phyloP scores from a whole-genome alignment of 2,888 invertebrate genomes.

The Xylota sylvarum region DNA sequence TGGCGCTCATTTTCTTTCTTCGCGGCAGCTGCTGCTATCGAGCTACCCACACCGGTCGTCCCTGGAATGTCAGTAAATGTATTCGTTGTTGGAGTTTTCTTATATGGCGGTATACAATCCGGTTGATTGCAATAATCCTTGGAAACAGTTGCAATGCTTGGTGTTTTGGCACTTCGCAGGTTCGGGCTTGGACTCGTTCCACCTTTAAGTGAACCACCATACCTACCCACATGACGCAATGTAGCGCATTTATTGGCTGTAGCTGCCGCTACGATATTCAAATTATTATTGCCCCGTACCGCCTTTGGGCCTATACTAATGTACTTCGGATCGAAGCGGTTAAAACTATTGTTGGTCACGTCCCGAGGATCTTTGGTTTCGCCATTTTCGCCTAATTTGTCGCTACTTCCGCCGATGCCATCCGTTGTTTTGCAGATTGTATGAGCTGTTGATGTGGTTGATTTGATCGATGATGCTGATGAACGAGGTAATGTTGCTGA shows the following conservation, averaged over 20 bases:
- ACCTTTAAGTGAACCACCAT: conserved; percentile 83
- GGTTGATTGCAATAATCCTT: conserved; percentile 84
- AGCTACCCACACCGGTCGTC: conserved; percentile 84
- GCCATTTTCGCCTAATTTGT: conserved; percentile 78
- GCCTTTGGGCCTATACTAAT: conserved; percentile 85
- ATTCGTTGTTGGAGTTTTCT: conserved; percentile 81
- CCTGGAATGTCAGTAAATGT: conserved; percentile 84
- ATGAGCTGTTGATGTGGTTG: conserved; percentile 82
- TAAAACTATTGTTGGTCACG: conserved; percentile 84
- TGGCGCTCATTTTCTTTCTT: conserved; percentile 80
- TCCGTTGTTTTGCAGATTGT: conserved; percentile 83
- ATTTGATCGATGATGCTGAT: conserved; percentile 83
- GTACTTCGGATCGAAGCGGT: conserved; percentile 85
- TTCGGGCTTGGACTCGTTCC: conserved; percentile 84
- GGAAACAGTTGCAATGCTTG: conserved; percentile 85
- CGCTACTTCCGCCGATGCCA: conserved; percentile 76
- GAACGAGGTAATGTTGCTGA: conserved; percentile 84
- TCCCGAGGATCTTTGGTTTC: conserved; percentile 84
- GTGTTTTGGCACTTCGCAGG: conserved; percentile 84
- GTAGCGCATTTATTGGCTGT: conserved; percentile 84
- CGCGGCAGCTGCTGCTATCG: conserved; percentile 80
- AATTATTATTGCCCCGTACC: conserved; percentile 83
- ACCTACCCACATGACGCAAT: conserved; percentile 84
- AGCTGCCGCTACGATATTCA: conserved; percentile 82
- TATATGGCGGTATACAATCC: conserved; percentile 83